Evolutionary conservation across 2,888 invertebrate genomes (phyloP).

Genomic region (Nycteola revayana): DNA sequence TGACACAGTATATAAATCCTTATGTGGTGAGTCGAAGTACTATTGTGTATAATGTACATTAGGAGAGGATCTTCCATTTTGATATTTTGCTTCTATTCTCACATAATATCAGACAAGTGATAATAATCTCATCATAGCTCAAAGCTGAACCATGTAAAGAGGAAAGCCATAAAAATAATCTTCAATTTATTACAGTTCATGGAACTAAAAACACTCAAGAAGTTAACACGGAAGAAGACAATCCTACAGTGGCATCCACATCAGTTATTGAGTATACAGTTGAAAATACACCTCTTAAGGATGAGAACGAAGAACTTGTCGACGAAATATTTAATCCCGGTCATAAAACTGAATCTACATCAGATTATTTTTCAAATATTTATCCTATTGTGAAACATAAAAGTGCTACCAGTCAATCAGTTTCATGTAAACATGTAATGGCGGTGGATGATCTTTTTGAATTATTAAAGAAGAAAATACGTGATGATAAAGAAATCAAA

Average conservation of each 20-base stretch:
- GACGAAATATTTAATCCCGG: constrained; percentile 5
- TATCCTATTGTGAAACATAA: constrained; percentile 43
- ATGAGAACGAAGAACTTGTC: background rate
- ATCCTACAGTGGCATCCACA: no score
- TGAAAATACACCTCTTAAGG: background rate
- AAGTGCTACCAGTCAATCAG: constrained; percentile 33
- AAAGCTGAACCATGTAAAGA: no score
- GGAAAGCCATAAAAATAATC: no score
- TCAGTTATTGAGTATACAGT: constrained; percentile 1
- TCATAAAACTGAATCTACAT: constrained; percentile 21
- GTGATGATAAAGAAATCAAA: constrained; percentile 57
- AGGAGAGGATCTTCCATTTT: no score
- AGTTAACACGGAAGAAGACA: no score
- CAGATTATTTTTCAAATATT: constrained; percentile 58
- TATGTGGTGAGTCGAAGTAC: constrained; percentile 65
- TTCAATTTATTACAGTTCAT: no score
- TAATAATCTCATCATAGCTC: no score
- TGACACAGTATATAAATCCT: constrained; percentile 42
- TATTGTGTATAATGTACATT: no score
- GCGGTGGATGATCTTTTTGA: constrained; percentile 64
- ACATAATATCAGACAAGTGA: no score
- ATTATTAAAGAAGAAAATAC: constrained; percentile 61
- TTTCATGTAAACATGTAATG: constrained; percentile 54
- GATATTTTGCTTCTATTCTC: no score
- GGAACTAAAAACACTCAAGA: no score